Evolutionary conservation across 2,888 invertebrate species (phyloP), one percentile per base, ranked within the genome.

Genomic region (Tinea pellionella): DNA sequence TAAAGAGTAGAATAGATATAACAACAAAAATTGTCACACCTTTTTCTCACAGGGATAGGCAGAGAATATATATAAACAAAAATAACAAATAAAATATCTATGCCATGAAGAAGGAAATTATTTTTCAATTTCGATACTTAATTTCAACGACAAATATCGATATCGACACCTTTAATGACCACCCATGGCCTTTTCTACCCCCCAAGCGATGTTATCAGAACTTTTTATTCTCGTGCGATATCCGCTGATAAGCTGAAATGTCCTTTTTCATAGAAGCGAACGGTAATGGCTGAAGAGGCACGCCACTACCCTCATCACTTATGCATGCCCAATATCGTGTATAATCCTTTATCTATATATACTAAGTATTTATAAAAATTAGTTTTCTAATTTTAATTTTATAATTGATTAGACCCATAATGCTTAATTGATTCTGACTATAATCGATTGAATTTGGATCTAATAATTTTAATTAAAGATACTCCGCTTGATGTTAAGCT

Each of bases 211-310:
- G 79, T 86, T 85, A 86, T 86, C 86, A 68, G 65, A 66, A 63
- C 78, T 82, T 86, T 85, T 86, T 86, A 86, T 86, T 86, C 84
- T 83, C 79, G 55, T 59, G 79, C 83, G 86, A 86, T 87, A 85
- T 78, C 82, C 80, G 72, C 66, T 78, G 87, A 87, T 86, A 87
- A 87, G 76, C 71, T 71, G 75, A 80, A 84, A 84, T 85, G 85
- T 86, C 84, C 85, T 85, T 86, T 87, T 87, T 80, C 86, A 86
- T 85, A 86, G 87, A 87, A 86, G 76, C 72, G 37, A 18, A 66
- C 78, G 73, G 76, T 87, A 86, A 87, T 86, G 85, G 84, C 71
- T 69, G 70, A 70, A 72, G 70, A 80, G 73, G 79, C 86, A 86
- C 86, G 86, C 84, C 70, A 86, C 30, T 60, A 64, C 65, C 69